These are phyloP conservation scores for Operophtera brumata DNA, from an alignment of 2,888 invertebrate species.

Conservation along the genomic window DNA sequence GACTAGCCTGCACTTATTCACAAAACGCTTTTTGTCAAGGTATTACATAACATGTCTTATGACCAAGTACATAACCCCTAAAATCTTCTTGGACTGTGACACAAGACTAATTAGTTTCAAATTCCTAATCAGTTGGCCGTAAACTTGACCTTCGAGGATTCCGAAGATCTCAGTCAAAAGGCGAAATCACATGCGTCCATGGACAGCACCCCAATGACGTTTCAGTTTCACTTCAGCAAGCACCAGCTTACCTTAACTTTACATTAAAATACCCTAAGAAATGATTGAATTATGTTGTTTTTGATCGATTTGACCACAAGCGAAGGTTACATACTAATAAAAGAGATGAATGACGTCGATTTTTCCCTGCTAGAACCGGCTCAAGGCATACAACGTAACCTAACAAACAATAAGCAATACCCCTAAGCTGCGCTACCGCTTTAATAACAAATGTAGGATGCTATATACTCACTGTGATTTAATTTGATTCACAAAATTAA, in stretches of 20 bases:
- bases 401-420: constrained; percentile 15
- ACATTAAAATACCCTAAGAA: background rate
- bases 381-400: constrained; percentile 46
- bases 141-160: constrained; percentile 70
- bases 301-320: constrained; percentile 5
- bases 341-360: constrained; percentile 59
- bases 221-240: constrained; percentile 38
- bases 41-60: constrained; percentile 66
- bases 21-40: constrained; percentile 55
- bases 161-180: constrained; percentile 49
- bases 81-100: background rate
- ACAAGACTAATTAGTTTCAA: constrained; percentile 4
- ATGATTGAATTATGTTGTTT: background rate
- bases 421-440: background rate
- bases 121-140: constrained; percentile 41
- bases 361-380: constrained; percentile 54
- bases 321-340: constrained; percentile 32
- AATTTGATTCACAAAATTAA: constrained; percentile 58
- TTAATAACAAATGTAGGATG: background rate
- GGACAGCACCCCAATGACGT: constrained; percentile 39
- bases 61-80: constrained; percentile 8
- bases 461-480: constrained; percentile 61
- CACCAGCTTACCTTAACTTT: constrained; percentile 16
- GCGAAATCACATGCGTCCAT: constrained; percentile 58
- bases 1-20: constrained; percentile 54